These are phyloP conservation scores for Drosophila seclusa DNA, from an alignment of 2,888 invertebrate species.

Conservation along the genomic window DNA sequence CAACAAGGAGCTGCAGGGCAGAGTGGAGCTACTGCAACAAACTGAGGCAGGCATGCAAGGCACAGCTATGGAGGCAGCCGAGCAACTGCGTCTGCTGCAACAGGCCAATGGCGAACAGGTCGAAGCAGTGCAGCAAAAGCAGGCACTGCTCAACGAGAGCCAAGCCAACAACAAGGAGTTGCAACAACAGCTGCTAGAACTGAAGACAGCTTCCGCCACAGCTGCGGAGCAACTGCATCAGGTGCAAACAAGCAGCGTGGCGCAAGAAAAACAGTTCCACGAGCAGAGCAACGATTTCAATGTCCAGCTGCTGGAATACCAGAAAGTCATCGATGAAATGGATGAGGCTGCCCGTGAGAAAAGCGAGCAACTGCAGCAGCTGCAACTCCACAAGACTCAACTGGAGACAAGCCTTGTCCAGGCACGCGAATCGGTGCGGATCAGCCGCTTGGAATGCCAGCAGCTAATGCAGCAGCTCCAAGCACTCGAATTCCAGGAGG, in stretches of 20 bases:
- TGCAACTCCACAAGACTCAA: conserved; percentile 55
- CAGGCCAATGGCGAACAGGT: conserved; percentile 60
- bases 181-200: conserved; percentile 35
- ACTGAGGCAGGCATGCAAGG: conserved; percentile 42
- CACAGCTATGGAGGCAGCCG: conserved; percentile 46
- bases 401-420: conserved; percentile 57
- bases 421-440: conserved; percentile 54
- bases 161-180: conserved; percentile 50
- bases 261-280: conserved; percentile 42
- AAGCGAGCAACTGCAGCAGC: conserved; percentile 46
- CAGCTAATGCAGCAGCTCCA: conserved; percentile 67
- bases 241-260: conserved; percentile 48
- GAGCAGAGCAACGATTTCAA: conserved; percentile 62
- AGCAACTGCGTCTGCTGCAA: conserved; percentile 63
- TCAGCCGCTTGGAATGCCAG: conserved; percentile 49
- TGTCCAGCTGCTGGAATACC: conserved; percentile 70
- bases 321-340: conserved; percentile 79
- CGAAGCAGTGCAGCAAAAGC: conserved; percentile 33
- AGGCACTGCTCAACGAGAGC: conserved; percentile 16
- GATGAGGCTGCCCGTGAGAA: conserved; percentile 68
- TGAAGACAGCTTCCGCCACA: conserved; percentile 32
- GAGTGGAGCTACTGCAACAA: conserved; percentile 32
- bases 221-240: conserved; percentile 57
- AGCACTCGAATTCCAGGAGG: conserved; percentile 67
- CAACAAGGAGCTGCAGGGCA: conserved; percentile 38